Conservation (phyloP, 37 sponge, comb jelly and placozoan species). For the Dysidea cf. avara region DNA sequence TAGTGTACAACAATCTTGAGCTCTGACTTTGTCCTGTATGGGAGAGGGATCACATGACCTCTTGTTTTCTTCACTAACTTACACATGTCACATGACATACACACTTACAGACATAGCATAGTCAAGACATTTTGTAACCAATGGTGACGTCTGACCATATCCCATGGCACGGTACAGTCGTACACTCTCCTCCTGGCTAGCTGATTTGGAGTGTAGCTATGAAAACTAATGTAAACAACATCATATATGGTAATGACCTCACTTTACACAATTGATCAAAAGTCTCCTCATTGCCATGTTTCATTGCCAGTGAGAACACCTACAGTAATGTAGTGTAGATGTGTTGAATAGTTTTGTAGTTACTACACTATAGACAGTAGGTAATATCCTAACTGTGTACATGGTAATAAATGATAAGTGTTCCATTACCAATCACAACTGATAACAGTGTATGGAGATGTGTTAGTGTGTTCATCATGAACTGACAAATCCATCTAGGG, state of each 20-base stretch:
- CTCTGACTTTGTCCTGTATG: conserved; percentile 61
- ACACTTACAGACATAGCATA: conserved; percentile 68
- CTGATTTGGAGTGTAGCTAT: conserved; percentile 71
- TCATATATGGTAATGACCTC: neutral
- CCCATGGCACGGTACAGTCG: conserved; percentile 82
- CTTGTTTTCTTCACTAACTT: neutral
- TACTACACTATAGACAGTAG: too few species aligned
- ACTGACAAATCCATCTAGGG: too few species aligned
- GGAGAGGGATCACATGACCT: neutral
- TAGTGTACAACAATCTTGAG: conserved; percentile 34
- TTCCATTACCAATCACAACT: too few species aligned
- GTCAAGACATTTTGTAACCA: conserved; percentile 68
- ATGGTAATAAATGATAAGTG: too few species aligned
- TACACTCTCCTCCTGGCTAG: conserved; percentile 87
- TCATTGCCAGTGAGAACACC: conserved; percentile 38
- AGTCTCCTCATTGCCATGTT: conserved; percentile 51
- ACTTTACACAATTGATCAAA: conserved; percentile 72
- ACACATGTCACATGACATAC: neutral
- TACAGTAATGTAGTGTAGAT: too few species aligned
- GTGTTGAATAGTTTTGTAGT: too few species aligned
- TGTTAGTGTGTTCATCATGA: too few species aligned
- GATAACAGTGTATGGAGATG: too few species aligned
- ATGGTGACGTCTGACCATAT: conserved; percentile 31
- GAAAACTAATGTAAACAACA: neutral
- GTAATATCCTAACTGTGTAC: too few species aligned